Evolutionary conservation across 2,888 invertebrate genomes (phyloP).

Genomic region (Boloria euphrosyne): DNA sequence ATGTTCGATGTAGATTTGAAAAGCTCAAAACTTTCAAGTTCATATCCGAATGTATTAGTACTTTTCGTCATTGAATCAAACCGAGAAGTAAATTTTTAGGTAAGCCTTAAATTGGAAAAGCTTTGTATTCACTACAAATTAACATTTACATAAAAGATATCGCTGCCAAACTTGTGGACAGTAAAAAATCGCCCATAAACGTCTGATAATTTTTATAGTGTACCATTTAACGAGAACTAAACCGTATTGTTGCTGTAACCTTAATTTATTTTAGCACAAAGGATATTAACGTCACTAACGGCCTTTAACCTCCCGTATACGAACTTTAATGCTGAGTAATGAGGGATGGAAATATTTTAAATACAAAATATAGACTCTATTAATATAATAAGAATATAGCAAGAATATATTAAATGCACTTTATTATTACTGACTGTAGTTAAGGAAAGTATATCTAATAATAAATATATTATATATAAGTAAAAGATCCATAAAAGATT

Average conservation of each 20-base stretch:
- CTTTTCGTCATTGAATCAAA: too few species aligned
- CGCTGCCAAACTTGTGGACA: background rate
- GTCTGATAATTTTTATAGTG: slow-evolving; percentile 30
- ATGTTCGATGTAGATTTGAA: too few species aligned
- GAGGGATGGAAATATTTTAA: slow-evolving; percentile 39
- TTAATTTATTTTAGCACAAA: slow-evolving; percentile 41
- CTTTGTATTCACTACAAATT: background rate
- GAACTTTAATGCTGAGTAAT: slow-evolving; percentile 40
- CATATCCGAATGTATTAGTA: too few species aligned
- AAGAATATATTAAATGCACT: too few species aligned
- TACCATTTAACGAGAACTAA: slow-evolving; percentile 33
- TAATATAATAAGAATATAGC: too few species aligned
- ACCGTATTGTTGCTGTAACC: slow-evolving; percentile 33
- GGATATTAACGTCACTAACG: slow-evolving; percentile 41
- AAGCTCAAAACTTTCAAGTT: too few species aligned
- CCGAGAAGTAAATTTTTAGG: too few species aligned
- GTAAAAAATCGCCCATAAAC: slow-evolving; percentile 23
- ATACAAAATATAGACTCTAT: slow-evolving; percentile 12
- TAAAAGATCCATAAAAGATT: too few species aligned
- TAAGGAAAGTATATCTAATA: too few species aligned
- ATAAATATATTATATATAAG: too few species aligned
- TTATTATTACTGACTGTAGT: too few species aligned
- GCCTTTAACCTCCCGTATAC: slow-evolving; percentile 44
- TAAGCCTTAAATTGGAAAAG: background rate
- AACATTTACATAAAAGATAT: background rate